phyloP scores from a whole-genome alignment of 2,888 invertebrate species.

The Lepas anatifera region DNA sequence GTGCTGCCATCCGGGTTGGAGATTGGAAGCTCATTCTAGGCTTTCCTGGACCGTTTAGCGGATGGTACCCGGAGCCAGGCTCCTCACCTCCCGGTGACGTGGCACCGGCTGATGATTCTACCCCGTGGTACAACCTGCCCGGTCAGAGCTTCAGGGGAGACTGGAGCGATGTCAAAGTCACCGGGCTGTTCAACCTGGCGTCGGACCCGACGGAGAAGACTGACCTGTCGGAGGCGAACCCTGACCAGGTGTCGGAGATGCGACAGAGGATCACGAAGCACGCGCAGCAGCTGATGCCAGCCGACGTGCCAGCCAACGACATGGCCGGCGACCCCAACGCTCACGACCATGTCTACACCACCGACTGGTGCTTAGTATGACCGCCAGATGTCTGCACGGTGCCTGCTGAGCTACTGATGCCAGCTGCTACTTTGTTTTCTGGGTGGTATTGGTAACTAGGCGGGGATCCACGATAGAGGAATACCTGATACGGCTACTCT shows the following conservation, averaged over 20 bases:
- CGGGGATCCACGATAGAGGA: too few species aligned
- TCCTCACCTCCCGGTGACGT: not conserved
- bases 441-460: too few species aligned
- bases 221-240: constrained; percentile 13
- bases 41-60: not conserved
- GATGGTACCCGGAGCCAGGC: constrained; percentile 1
- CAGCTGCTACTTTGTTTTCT: too few species aligned
- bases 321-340: constrained; percentile 13
- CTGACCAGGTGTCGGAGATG: constrained; percentile 13
- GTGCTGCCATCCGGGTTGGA: constrained; percentile 17
- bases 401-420: too few species aligned
- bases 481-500: too few species aligned
- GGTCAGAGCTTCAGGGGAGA: not conserved
- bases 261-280: constrained; percentile 11
- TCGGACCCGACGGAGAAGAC: constrained; percentile 19
- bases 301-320: constrained; percentile 14
- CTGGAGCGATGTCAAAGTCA: too few species aligned
- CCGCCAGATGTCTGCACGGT: too few species aligned
- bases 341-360: constrained; percentile 18
- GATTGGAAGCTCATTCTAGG: constrained; percentile 13
- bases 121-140: not conserved
- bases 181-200: constrained; percentile 6
- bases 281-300: constrained; percentile 14
- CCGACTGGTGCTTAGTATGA: constrained; percentile 24
- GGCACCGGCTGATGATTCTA: not conserved